Conservation (phyloP, 2,797 vertebrate species). For the Microctenopoma steveboyesi region DNA sequence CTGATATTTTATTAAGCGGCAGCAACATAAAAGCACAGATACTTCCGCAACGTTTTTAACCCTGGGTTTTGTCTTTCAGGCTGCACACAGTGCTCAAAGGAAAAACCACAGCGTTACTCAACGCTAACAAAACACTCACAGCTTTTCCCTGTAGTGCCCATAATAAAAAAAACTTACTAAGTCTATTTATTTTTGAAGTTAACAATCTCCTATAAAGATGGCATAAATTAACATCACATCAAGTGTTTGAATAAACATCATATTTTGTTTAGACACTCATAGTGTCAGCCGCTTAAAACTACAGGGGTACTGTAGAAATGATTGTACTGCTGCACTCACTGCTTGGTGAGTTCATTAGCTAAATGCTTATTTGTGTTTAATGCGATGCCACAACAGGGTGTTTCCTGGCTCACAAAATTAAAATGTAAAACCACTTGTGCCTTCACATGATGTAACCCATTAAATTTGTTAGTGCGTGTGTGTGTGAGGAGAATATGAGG, state of each 20-base stretch:
- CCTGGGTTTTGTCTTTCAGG: too few species aligned
- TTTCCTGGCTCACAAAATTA: slow-evolving; percentile 54
- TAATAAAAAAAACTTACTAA: too few species aligned
- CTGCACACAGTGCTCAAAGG: too few species aligned
- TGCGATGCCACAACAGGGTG: slow-evolving; percentile 45
- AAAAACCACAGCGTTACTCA: too few species aligned
- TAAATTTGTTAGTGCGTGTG: slow-evolving; percentile 31
- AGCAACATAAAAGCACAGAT: too few species aligned
- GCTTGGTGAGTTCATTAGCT: slow-evolving; percentile 58
- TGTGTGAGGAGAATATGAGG: slow-evolving; percentile 22
- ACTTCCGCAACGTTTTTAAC: too few species aligned
- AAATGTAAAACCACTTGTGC: slow-evolving; percentile 45
- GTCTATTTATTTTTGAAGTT: too few species aligned
- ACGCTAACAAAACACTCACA: too few species aligned
- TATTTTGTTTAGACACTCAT: not conserved
- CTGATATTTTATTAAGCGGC: too few species aligned
- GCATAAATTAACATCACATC: not conserved
- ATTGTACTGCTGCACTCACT: slow-evolving; percentile 24
- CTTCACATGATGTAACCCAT: slow-evolving; percentile 59
- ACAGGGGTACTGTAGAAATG: slow-evolving; percentile 1
- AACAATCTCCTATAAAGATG: not conserved
- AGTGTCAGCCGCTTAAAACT: slow-evolving; percentile 8
- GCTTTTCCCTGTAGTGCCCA: too few species aligned
- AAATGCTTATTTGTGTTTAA: slow-evolving; percentile 59
- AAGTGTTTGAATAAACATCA: not conserved